These are phyloP conservation scores for Sebastes hopkinsi DNA, from an alignment of 2,797 vertebrate genomes.

Conservation along the genomic window DNA sequence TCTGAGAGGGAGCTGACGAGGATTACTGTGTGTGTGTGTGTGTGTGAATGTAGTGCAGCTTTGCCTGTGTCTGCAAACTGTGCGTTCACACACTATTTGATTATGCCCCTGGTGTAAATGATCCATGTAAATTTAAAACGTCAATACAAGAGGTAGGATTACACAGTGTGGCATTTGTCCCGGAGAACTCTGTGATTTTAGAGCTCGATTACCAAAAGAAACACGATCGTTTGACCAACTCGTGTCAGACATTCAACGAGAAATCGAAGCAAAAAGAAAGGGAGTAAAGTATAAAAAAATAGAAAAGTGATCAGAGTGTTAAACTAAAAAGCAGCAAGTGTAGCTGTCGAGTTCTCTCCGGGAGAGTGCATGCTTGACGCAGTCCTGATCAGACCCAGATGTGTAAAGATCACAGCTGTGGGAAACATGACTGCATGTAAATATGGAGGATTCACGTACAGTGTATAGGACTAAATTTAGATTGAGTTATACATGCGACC, in stretches of 20 bases:
- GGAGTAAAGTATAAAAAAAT: not conserved
- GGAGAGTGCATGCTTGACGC: not conserved
- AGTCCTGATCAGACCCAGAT: constrained; percentile 46
- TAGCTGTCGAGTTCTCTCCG: not conserved
- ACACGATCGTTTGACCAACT: not conserved
- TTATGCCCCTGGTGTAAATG: not conserved
- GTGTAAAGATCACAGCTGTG: constrained; percentile 31
- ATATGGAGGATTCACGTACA: not conserved
- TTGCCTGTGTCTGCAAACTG: constrained; percentile 4
- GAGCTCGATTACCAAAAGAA: not conserved
- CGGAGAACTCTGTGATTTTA: not conserved
- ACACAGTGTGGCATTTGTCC: not conserved
- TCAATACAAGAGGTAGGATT: not conserved
- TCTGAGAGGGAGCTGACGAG: constrained; percentile 41
- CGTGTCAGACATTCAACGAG: not conserved
- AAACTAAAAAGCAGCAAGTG: constrained; percentile 24
- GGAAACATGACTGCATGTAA: constrained; percentile 15
- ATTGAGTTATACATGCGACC: not conserved
- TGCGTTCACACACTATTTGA: constrained; percentile 18
- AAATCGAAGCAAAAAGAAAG: not conserved
- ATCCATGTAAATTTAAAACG: constrained; percentile 23
- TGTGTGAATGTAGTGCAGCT: not conserved
- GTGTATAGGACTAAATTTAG: not conserved
- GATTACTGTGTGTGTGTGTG: constrained; percentile 13
- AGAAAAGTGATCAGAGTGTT: not conserved